A percentile compares a stretch with the other conserved stretches of the same genome.
These are phyloP conservation scores for Lindbergichthys nudifrons DNA, from an alignment of 2,797 vertebrate species.

Conservation along the genomic window DNA sequence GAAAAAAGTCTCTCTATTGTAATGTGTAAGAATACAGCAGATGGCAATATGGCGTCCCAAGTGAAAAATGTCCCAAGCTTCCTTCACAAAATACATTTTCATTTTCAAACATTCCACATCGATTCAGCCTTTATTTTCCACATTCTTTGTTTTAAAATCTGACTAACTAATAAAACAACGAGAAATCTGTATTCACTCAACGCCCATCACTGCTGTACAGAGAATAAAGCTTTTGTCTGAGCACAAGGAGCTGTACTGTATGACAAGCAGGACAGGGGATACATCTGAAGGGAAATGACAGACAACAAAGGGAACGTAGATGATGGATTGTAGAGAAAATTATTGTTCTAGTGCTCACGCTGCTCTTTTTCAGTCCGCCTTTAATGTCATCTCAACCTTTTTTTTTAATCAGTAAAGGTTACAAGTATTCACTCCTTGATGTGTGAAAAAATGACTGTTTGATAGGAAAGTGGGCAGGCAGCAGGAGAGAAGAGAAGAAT, in stretches of 20 bases:
- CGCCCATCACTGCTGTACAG: neutral
- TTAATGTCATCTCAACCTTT: neutral
- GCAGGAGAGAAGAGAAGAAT: neutral
- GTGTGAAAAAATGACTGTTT: neutral
- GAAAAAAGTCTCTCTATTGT: too few relatives aligned
- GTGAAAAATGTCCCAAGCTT: neutral
- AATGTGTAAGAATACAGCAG: neutral
- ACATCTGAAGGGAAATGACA: conserved; percentile 18
- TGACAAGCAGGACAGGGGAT: conserved; percentile 7
- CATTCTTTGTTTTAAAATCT: neutral
- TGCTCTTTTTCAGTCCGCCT: neutral
- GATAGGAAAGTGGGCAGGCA: conserved; percentile 7
- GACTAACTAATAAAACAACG: neutral
- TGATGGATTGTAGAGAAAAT: neutral
- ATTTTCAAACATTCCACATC: neutral
- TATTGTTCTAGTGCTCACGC: conserved; percentile 2
- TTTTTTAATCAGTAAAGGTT: conserved; percentile 20
- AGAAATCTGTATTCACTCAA: neutral
- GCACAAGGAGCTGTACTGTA: neutral
- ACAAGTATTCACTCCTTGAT: conserved; percentile 1
- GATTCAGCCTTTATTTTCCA: conserved; percentile 2
- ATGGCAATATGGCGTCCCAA: neutral
- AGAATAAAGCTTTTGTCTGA: conserved; percentile 3
- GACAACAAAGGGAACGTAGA: conserved; percentile 14
- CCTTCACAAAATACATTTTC: neutral